Base-by-base conservation (phyloP, 1,140 invertebrate species). In the Ceratosolen fusciceps region DNA sequence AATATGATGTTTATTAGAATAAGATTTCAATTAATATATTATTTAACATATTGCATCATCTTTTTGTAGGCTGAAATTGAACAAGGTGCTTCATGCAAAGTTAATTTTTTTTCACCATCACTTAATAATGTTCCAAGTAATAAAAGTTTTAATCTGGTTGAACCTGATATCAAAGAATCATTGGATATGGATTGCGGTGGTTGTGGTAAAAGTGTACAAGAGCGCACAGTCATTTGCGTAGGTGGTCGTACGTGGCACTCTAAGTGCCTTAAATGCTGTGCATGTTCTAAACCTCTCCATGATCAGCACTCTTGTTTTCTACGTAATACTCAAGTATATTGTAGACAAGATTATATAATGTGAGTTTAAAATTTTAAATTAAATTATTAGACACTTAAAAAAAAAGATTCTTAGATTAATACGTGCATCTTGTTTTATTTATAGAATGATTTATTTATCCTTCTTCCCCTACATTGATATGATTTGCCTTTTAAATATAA, bases 221-320 rank as follows among this genome's bases (percentile, higher is more conserved):
- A 90, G 70, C 87, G 89, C 34, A 89, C 85, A 62, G 86, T 90
- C 39, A 81, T 90, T 39, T 90, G 88, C 76, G 90, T 90, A 39
- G 90, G 90, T 62, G 88, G 88, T 73, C 86, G 88, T 77, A 90
- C 85, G 47, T 90, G 89, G 89, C 90, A 90, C 75, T 89, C 89
- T 26, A 88, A 87, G 79, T 90, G 90, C 82, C 82, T 90, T 21
- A 90, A 87, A 84, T 90, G 90, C 79, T 90, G 86, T 79, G 86
- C 87, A 37, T 90, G 90, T 81, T 85, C 86, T 4, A 84, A 86
- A 65, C 87, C 89, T 24, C 81, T 90, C 65, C 88, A 90, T 75
- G 90, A 90, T 81, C 88, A 90, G 79, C 89, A 88, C 52, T 89
- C 89, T 8, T 90, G 90, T 74, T 90, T 90, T 79, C 85, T 90